These are phyloP conservation scores for Plodia interpunctella DNA, from an alignment of 1,140 invertebrate genomes.

Conservation along the genomic window DNA sequence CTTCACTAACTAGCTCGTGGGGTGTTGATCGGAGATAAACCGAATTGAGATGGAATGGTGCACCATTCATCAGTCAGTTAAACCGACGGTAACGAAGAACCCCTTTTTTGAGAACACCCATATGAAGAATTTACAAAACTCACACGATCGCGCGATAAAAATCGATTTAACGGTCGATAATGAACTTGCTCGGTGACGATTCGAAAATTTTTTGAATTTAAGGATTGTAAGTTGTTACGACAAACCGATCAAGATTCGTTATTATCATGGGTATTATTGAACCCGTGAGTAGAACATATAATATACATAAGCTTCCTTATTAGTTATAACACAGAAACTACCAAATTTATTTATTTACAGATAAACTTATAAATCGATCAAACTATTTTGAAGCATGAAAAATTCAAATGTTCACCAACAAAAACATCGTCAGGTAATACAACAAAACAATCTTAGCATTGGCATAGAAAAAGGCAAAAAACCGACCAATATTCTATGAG, in stretches of 20 bases:
- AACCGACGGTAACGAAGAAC: constrained; percentile 46
- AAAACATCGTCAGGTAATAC: background rate
- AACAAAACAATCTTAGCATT: background rate
- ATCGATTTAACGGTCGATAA: constrained; percentile 17
- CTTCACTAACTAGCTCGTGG: constrained; percentile 60
- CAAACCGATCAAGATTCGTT: too few relatives aligned
- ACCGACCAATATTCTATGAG: constrained; percentile 40
- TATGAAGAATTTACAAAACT: constrained; percentile 47
- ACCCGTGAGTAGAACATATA: too few relatives aligned
- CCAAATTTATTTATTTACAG: too few relatives aligned
- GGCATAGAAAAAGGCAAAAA: constrained; percentile 4
- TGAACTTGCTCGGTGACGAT: constrained; percentile 16
- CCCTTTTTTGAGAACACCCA: constrained; percentile 49
- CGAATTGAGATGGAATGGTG: constrained; percentile 63
- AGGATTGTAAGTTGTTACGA: too few relatives aligned
- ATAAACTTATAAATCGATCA: too few relatives aligned
- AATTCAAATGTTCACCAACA: too few relatives aligned
- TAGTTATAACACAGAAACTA: too few relatives aligned
- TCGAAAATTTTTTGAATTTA: background rate
- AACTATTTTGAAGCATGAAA: too few relatives aligned
- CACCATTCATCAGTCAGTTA: constrained; percentile 70
- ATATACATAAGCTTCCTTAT: too few relatives aligned
- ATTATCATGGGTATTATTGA: too few relatives aligned
- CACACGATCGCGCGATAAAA: constrained; percentile 38
- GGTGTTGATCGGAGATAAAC: constrained; percentile 62